Percentiles rank a stretch among this genome's conserved stretches.
Evolutionary conservation across 2,888 invertebrate species (phyloP).

Genomic region (Troides oblongomaculatus): DNA sequence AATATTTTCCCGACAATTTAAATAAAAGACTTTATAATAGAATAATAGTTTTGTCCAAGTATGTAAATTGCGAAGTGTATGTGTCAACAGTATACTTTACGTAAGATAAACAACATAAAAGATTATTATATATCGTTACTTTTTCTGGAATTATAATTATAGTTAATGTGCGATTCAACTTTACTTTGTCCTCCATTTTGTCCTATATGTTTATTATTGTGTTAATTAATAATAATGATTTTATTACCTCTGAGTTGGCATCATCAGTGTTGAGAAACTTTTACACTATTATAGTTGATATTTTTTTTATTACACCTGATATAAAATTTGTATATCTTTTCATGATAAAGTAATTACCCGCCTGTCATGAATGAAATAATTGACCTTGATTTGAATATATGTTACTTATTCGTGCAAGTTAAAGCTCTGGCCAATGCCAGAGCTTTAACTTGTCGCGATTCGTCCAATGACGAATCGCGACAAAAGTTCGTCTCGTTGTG

Average conservation of each 20-base stretch:
- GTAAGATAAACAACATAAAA: background rate
- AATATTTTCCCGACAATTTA: constrained; percentile 19
- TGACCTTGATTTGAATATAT: constrained; percentile 13
- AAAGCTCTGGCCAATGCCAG: constrained; percentile 37
- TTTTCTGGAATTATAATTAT: background rate
- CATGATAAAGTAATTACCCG: background rate
- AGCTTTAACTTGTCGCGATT: too few relatives aligned
- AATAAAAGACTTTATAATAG: constrained; percentile 19
- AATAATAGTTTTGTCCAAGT: constrained; percentile 14
- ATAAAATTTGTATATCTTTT: background rate
- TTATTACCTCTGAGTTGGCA: background rate
- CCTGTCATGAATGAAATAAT: constrained; percentile 26
- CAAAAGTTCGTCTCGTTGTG: constrained; percentile 51
- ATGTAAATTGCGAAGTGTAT: background rate
- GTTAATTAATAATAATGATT: background rate
- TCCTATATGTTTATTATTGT: too few relatives aligned
- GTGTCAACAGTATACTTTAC: background rate
- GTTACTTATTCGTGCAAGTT: constrained; percentile 20
- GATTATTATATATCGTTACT: background rate
- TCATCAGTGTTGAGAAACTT: too few relatives aligned
- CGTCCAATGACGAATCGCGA: constrained; percentile 47
- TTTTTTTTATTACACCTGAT: too few relatives aligned
- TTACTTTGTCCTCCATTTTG: background rate
- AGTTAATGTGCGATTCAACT: background rate
- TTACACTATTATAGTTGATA: background rate